Conservation (phyloP, 2,888 invertebrate species). For the Tipula helvola region DNA sequence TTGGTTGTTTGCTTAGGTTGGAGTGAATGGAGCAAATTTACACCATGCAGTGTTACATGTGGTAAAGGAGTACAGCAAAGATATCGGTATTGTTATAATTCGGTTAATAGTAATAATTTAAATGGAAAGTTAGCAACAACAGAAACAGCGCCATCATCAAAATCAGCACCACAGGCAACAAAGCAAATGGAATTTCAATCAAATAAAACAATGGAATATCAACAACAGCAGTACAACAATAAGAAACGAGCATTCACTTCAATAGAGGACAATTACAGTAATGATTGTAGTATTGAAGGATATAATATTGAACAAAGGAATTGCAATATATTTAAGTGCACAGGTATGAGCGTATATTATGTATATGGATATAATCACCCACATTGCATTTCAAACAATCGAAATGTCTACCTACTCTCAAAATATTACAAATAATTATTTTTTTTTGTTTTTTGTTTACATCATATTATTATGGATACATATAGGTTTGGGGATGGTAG, state of each 20-base stretch:
- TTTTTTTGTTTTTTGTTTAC: not conserved
- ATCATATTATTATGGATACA: too few species aligned
- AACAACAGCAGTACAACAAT: slow-evolving; percentile 5
- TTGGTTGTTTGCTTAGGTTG: slow-evolving; percentile 25
- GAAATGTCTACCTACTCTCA: not conserved
- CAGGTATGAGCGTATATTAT: slow-evolving; percentile 23
- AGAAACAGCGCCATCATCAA: slow-evolving; percentile 24
- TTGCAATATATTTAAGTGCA: slow-evolving; percentile 35
- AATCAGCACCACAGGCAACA: slow-evolving; percentile 14
- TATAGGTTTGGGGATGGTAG: not conserved
- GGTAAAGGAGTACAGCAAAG: slow-evolving; percentile 36
- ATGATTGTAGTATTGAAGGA: slow-evolving; percentile 26
- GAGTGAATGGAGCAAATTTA: slow-evolving; percentile 37
- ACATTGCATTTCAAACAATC: not conserved
- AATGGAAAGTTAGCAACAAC: slow-evolving; percentile 28
- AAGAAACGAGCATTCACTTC: slow-evolving; percentile 21
- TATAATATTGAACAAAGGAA: slow-evolving; percentile 36
- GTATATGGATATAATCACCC: not conserved
- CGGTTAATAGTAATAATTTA: slow-evolving; percentile 14
- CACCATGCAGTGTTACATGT: slow-evolving; percentile 34
- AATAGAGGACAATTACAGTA: slow-evolving; percentile 20
- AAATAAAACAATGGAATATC: not conserved
- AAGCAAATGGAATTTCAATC: slow-evolving; percentile 14
- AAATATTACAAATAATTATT: not conserved
- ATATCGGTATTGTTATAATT: slow-evolving; percentile 34